Percentiles rank a stretch among this genome's conserved stretches.
These are phyloP conservation scores for Platycheirus rosarum DNA, from an alignment of 2,888 invertebrate genomes.

Conservation along the genomic window DNA sequence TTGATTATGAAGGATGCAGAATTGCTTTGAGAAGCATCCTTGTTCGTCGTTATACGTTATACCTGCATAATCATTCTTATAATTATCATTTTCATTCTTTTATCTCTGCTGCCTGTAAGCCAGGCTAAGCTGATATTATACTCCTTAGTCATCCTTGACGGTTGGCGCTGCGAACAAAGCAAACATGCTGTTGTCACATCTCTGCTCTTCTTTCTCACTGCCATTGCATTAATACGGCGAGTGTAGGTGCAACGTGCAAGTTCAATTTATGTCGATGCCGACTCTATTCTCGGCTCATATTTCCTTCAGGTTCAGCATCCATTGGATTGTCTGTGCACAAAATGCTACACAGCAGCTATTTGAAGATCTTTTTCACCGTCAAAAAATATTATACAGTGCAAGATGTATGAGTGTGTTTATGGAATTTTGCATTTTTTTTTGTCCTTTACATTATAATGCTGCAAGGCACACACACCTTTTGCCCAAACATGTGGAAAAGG, in stretches of 20 bases:
- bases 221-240: constrained; percentile 55
- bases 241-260: constrained; percentile 62
- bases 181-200: constrained; percentile 58
- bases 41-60: constrained; percentile 41
- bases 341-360: constrained; percentile 31
- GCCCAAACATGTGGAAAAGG: constrained; percentile 48
- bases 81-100: constrained; percentile 59
- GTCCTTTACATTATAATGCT: constrained; percentile 48
- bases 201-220: constrained; percentile 43
- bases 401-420: neutral
- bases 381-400: neutral
- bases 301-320: constrained; percentile 33
- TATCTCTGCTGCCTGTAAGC: constrained; percentile 40
- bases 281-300: constrained; percentile 36
- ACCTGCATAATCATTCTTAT: constrained; percentile 50
- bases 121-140: constrained; percentile 19
- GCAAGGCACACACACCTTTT: constrained; percentile 44
- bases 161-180: constrained; percentile 53
- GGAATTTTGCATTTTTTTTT: constrained; percentile 14
- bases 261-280: constrained; percentile 54
- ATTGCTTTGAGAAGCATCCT: constrained; percentile 48
- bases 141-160: constrained; percentile 31
- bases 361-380: constrained; percentile 38
- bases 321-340: constrained; percentile 42
- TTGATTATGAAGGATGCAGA: constrained; percentile 31